Base-by-base conservation (phyloP, 2,113 vertebrate genomes). In the Indicator maculatus region DNA sequence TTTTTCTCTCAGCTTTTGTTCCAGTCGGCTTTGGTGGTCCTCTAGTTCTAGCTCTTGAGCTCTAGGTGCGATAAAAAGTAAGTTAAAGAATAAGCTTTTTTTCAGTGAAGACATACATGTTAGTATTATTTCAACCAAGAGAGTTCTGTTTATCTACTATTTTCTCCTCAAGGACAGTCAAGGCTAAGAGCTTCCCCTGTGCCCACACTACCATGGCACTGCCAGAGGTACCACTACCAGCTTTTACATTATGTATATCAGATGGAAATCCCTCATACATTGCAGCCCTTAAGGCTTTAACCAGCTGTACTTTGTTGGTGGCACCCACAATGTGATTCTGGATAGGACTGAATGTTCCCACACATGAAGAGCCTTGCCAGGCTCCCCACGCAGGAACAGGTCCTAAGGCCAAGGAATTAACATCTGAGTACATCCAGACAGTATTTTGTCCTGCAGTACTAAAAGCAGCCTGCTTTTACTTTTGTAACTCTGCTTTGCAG, bases 31-130 rank as follows among this genome's bases (percentile, higher is more conserved):
- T 95, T 99, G 99, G 16, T 98, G 98, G 96, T 99, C 99, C 95
- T 99, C 98, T 84, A 99, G 41, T 90, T 99, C 98, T 31, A 99
- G 97, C 80, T 99, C 99, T 95, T 98, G 98, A 83, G 99, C 99
- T 93, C 99, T 99, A 89, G 33, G 70, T 28, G 70, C 38, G 92
- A 95, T 64, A 95, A 94, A 64, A 63, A 91, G 33, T 70, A 39
- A 2, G 3, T 53, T 47, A 55, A 79, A 82, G 26, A 33, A 59
- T 31, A 19, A 66, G 36, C 0, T 52, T 74, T 92, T 88, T 79
- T 45, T 14, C 56, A 60, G 0, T 63, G 36, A 78, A 59, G 9
- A 71, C 30, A n/a, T 14, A 6, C 1, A 16, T 3, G 10, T 53
- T 38, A 79, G n/a, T 69, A 20, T 27, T 23, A 60, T 65, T 88